Evolutionary conservation across 2,113 vertebrate species (phyloP), one percentile per base, ranked within the genome.

Genomic region (Spea multiplicata): DNA sequence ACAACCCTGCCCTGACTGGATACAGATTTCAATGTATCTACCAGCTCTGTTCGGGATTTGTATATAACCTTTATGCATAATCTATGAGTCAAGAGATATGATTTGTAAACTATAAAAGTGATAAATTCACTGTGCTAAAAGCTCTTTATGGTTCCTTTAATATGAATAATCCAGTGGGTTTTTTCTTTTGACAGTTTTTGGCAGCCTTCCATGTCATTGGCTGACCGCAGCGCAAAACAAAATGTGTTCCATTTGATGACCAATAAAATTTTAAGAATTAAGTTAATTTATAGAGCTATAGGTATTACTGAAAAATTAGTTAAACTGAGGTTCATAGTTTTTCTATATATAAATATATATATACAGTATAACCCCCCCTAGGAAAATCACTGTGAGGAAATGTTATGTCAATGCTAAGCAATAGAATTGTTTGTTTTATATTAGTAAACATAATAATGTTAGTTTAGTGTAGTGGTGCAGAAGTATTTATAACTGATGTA

Each of bases 181-280:
- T 48, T 71, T 55, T 7, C 44, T 48, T 30, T 10, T n/a, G 70
- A 70, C 53, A 45, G 55, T 67, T 14, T 45, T 64, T 78, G 76
- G 76, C 76, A 48, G 71, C 48, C 16, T 46, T 62, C 76, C 76
- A 78, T 64, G 68, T 71, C 67, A 64, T 78, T 78, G 76, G 57
- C 76, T 78, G 76, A 70, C 66, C 66, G 50, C 55, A 48, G 55
- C 62, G n/a, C 45, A 77, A 49, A 75, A 45, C 52, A 67, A 61
- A 65, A 52, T 49, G 62, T 71, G 49, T 61, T 53, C 14, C 16
- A 9, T 2, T 13, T 16, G 64, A 67, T 50, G 53, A 4, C 17
- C 55, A 44, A 17, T 14, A 8, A 49, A 57, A 49, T 49, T 53
- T 44, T 50, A 30, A 64, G n/a, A 64, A 5, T 64, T 1, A 16